Percentiles rank a stretch among this genome's conserved stretches.
These are phyloP conservation scores for Porites divaricata DNA, from an alignment of 92 coral and sea anemone species.

Conservation along the genomic window DNA sequence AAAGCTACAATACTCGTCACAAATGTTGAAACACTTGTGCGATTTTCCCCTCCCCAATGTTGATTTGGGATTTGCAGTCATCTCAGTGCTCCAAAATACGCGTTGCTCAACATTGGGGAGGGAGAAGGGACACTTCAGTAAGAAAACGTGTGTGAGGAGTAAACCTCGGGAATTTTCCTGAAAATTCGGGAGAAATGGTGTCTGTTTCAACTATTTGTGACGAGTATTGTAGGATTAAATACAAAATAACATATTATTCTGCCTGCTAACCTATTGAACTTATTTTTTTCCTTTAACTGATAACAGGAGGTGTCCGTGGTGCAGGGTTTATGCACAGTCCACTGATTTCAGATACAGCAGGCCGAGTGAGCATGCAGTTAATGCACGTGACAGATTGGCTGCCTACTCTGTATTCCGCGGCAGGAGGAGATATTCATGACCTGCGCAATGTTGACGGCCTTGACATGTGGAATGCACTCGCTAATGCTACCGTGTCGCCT, in stretches of 20 bases:
- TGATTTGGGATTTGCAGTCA: too few species aligned
- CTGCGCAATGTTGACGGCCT: conserved; percentile 63
- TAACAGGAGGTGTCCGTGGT: conserved; percentile 79
- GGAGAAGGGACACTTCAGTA: too few species aligned
- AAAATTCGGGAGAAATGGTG: too few species aligned
- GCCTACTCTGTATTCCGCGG: conserved; percentile 74
- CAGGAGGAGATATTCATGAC: conserved; percentile 75
- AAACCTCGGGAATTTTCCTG: too few species aligned
- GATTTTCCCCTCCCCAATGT: too few species aligned
- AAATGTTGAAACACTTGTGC: too few species aligned
- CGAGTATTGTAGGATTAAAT: too few species aligned
- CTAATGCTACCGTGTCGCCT: conserved; percentile 66
- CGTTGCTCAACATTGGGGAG: too few species aligned
- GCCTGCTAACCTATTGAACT: not conserved
- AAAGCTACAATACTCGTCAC: too few species aligned
- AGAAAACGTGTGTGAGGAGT: too few species aligned
- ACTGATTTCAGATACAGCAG: conserved; percentile 53
- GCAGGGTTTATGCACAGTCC: conserved; percentile 85
- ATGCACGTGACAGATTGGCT: conserved; percentile 92
- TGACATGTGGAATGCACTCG: conserved; percentile 80
- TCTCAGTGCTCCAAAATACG: too few species aligned
- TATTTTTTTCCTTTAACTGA: not conserved
- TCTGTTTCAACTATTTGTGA: too few species aligned
- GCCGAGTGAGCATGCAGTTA: conserved; percentile 84
- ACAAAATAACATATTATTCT: not conserved